Evolutionary conservation across 2,113 vertebrate species (phyloP).

Genomic region (Cichladusa arquata): DNA sequence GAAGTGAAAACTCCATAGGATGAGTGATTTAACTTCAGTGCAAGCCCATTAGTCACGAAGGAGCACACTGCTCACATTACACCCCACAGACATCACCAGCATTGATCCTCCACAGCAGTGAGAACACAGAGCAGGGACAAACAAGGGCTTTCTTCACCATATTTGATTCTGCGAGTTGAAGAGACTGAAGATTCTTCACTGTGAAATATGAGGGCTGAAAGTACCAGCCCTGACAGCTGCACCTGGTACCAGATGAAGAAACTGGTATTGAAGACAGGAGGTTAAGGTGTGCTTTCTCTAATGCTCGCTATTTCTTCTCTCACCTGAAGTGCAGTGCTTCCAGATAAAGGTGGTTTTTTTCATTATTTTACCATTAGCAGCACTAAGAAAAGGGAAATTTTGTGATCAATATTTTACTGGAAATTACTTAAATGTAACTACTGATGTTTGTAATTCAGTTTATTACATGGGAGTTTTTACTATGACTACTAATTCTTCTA

Average conservation of each 20-base stretch:
- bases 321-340: not conserved
- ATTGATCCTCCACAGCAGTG: not conserved
- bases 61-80: not conserved
- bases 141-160: not conserved
- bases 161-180: not conserved
- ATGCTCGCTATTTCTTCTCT: not conserved
- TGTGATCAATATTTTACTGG: not conserved
- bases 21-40: constrained; percentile 47
- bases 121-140: not conserved
- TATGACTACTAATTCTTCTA: not conserved
- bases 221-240: not conserved
- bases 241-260: not conserved
- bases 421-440: not conserved
- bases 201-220: not conserved
- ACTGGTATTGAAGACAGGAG: not conserved
- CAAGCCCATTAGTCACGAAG: constrained; percentile 6
- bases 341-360: not conserved
- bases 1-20: constrained; percentile 9
- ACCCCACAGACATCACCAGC: not conserved
- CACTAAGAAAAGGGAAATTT: not conserved
- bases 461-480: not conserved
- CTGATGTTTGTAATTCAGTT: not conserved
- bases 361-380: not conserved
- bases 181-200: not conserved
- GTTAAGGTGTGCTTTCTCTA: not conserved